Evolutionary conservation across 2,888 invertebrate genomes (phyloP), one percentile per base, ranked within the genome.

Genomic region (Microctonus aethiopoides): DNA sequence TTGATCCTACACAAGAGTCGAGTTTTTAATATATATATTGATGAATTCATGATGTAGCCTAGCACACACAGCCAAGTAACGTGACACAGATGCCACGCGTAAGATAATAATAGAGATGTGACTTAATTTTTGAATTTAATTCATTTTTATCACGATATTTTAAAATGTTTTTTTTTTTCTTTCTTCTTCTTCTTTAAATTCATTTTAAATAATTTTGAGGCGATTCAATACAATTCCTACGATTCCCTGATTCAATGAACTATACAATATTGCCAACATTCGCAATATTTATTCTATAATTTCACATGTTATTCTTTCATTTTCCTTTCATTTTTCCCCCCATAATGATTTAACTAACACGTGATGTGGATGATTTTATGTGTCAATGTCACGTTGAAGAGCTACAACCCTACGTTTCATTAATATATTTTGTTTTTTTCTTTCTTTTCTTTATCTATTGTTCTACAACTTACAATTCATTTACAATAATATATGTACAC

Each of bases 21-120:
- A 39, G 36, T 63, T 63, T n/a, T n/a, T n/a, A n/a, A n/a, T n/a
- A n/a, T 34, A 51, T 63, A 20, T 29, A 63, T 24, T 51, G 51
- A 51, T 70, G 41, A 64, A 63, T 60, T 78, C 78, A 80, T 79
- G 79, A 82, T 79, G 81, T 83, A 83, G 80, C 82, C 82, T 84
- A 86, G 81, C 83, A 82, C 84, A 83, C 85, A 85, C 84, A 85
- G 86, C 84, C 85, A 85, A 84, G 82, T 84, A 81, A 81, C 76
- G 79, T 78, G 79, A 82, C 81, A 81, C 81, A 34, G 10, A 4
- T 29, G 26, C n/a, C 51, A 60, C 64, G 60, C 64, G 24, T 59
- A 54, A 52, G 51, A 69, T 69, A 59, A 59, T 64, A 72, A 74
- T 77, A 74, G 72, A 74, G 68, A 66, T 63, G 62, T 26, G 51